Base-by-base conservation (phyloP, 2,797 vertebrate species). In the Glossophaga mutica region DNA sequence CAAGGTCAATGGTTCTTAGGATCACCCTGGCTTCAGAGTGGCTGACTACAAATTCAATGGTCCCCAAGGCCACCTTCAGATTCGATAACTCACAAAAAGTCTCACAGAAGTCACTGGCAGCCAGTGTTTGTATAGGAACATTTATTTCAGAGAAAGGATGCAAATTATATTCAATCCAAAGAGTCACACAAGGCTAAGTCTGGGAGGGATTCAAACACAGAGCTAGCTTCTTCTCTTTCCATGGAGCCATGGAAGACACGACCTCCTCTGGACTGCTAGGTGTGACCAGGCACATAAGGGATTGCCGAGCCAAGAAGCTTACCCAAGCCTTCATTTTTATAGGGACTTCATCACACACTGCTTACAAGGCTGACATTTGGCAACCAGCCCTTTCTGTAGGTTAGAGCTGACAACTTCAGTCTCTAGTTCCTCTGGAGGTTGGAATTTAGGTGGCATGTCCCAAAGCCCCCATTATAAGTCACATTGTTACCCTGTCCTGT, bases 211-310 rank as follows among this genome's bases (percentile, higher is more conserved):
- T 14, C 50, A 46, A 22, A 52, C 7, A 0, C 16, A 3, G 52
- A 48, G 24, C 42, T 85, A 48, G 19, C 44, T 85, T 21, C 15
- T 12, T 5, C 9, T 24, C 5, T 3, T 26, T 15, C 5, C 2
- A 6, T 2, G 6, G 24, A 77, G 29, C 76, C 37, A 3, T 7
- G 11, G 39, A 26, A 4, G 22, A 0, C 5, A 15, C 21, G 48
- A 6, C 11, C 9, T 34, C 29, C 21, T 86, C n/a, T 2, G 21
- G 8, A 5, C 16, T 29, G 1, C 7, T 1, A 5, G 0, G 6
- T 44, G 19, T 10, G 18, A 16, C 10, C 34, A 37, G 39, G 5
- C 32, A 4, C 6, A 1, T 3, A 15, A 5, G 86, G 16, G 9
- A 21, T 4, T 14, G 2, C 11, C 52, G 24, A 9, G 26, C 32